Evolutionary conservation across 2,113 vertebrate species (phyloP).

Genomic region (Oenanthe melanoleuca): DNA sequence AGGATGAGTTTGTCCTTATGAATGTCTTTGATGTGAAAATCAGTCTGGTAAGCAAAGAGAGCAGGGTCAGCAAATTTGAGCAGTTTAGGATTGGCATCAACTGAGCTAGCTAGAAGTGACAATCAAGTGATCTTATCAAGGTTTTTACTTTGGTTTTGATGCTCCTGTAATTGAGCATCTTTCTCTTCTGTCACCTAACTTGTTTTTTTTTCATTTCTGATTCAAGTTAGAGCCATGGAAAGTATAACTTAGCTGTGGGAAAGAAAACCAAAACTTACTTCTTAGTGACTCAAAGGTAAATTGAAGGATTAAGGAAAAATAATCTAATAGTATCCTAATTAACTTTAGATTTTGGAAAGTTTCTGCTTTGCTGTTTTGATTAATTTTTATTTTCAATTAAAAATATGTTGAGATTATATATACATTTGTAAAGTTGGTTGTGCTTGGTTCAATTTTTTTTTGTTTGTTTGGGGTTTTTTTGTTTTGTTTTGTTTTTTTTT

Average conservation of each 20-base stretch:
- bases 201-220: background rate
- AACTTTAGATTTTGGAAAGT: background rate
- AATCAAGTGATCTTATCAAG: background rate
- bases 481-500: background rate
- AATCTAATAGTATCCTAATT: background rate
- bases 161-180: background rate
- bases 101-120: background rate
- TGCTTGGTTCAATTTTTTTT: background rate
- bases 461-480: too few species aligned
- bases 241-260: background rate
- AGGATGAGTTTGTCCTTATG: background rate
- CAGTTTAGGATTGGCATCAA: background rate
- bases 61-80: background rate
- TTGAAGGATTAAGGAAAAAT: background rate
- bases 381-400: background rate
- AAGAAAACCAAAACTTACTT: background rate
- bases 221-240: background rate
- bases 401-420: background rate
- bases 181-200: background rate
- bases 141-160: background rate
- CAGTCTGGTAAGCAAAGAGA: background rate
- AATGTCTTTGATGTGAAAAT: constrained; percentile 7
- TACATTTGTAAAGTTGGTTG: background rate
- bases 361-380: background rate
- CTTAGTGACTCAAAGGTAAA: background rate